phyloP scores from a whole-genome alignment of 2,888 invertebrate species.

The Thyatira batis region DNA sequence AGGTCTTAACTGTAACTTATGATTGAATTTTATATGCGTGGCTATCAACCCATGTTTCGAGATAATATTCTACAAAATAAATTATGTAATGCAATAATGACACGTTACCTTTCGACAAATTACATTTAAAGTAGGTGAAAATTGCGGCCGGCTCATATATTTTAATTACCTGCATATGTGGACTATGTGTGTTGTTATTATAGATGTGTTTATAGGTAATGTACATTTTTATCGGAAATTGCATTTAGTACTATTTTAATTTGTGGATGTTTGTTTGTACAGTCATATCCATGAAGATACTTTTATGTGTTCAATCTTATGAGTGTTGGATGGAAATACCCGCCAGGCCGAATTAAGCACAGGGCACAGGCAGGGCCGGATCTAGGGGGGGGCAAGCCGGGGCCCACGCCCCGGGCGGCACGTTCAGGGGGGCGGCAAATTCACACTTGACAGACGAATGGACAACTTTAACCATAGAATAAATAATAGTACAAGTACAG shows the following conservation, averaged over 20 bases:
- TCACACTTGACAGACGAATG: too few relatives aligned
- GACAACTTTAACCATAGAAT: too few relatives aligned
- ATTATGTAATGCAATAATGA: too few relatives aligned
- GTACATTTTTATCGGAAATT: conserved; percentile 20
- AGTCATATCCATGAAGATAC: background rate
- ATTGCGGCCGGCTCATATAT: background rate
- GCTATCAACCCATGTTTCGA: too few relatives aligned
- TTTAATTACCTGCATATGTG: conserved; percentile 2
- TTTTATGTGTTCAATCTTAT: background rate
- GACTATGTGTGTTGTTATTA: conserved; percentile 4
- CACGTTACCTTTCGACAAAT: too few relatives aligned
- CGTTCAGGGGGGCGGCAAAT: too few relatives aligned
- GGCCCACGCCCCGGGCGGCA: too few relatives aligned
- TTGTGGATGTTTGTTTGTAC: conserved; percentile 6
- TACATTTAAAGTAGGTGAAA: conserved; percentile 8
- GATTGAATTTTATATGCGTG: too few relatives aligned
- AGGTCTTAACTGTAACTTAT: too few relatives aligned
- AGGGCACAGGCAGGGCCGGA: background rate
- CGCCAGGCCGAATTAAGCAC: background rate
- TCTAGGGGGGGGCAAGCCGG: too few relatives aligned
- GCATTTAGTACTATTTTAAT: conserved; percentile 29
- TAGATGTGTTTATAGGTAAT: conserved; percentile 1
- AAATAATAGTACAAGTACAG: too few relatives aligned
- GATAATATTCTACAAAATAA: too few relatives aligned
- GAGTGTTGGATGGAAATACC: background rate